These are phyloP conservation scores for Arnoldichthys spilopterus DNA, from an alignment of 2,797 vertebrate genomes.

Conservation along the genomic window DNA sequence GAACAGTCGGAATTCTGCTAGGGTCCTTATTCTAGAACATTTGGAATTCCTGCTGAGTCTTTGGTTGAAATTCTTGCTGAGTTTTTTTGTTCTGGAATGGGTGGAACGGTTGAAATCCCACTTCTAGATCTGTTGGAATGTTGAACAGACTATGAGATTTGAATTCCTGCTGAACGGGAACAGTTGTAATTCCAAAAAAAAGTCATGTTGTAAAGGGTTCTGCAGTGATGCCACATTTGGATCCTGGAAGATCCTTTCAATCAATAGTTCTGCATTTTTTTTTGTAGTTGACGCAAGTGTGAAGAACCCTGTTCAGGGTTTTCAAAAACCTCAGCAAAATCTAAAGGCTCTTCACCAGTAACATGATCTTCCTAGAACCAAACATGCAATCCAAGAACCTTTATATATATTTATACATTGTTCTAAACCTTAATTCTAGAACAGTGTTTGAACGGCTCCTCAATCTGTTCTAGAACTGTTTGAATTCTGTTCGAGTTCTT, in stretches of 20 bases:
- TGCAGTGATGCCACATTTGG: neutral
- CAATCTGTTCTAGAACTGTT: neutral
- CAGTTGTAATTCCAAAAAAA: neutral
- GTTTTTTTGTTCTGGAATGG: slow-evolving; percentile 53
- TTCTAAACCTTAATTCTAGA: neutral
- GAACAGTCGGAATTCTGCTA: slow-evolving; percentile 60
- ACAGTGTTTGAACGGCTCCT: neutral
- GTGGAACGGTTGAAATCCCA: neutral
- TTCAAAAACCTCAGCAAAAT: neutral
- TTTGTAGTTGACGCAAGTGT: neutral
- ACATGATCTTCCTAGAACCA: neutral
- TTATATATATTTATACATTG: neutral
- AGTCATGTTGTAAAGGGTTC: neutral
- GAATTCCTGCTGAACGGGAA: neutral
- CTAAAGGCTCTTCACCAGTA: neutral
- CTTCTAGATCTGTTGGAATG: slow-evolving; percentile 16
- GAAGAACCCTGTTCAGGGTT: neutral
- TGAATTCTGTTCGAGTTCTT: neutral
- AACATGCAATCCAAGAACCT: neutral
- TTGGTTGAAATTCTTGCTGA: slow-evolving; percentile 26
- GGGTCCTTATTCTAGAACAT: slow-evolving; percentile 27
- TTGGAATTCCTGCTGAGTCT: slow-evolving; percentile 2
- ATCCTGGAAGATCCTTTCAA: neutral
- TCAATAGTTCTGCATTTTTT: neutral
- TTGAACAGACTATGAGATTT: neutral